Evolutionary conservation across 2,888 invertebrate species (phyloP), one percentile per base, ranked within the genome.

Genomic region (Punctoribates punctum): DNA sequence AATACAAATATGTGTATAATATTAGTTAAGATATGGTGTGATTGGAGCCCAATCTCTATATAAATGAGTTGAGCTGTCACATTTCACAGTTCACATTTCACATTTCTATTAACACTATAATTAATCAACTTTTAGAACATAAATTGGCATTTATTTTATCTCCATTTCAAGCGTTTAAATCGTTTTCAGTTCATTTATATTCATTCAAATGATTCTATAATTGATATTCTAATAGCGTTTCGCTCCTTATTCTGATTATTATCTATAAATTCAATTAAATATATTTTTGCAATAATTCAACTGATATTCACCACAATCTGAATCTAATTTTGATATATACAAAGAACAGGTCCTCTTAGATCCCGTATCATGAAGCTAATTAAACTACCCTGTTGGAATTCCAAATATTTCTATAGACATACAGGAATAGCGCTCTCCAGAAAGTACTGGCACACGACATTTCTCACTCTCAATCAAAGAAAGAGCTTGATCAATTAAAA

Each of bases 51-150:
- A 34, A 72, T 48, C 72, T 72, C 25, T 46, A 38, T 20, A 20
- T 46, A 60, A 11, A 72, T 72, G 72, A 46, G 23, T 17, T 27
- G 23, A 72, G 48, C 72, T 72, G 72, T 46, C 72, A 72, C 23
- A 46, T n/a, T n/a, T n/a, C n/a, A n/a, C n/a, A 46, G 23, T 17
- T 27, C 8, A 72, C 46, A 46, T 72, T 46, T 46, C 72, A 72
- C 23, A 46, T 46, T 25, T 25, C 72, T 46, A 72, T 46, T 72
- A 72, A 72, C 72, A 48, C 72, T 46, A 72, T 72, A 72, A 72
- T 72, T 72, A 72, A 72, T 72, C 72, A 72, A 42, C 15, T 48
- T n/a, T 20, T 72, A 27, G 13, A 48, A 72, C 72, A 72, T 72
- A 72, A 72, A 46, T 72, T 72, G 72, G 27, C 5, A 25, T 72